Conservation (phyloP, 2,797 vertebrate species). For the Eutrigla gurnardus region DNA sequence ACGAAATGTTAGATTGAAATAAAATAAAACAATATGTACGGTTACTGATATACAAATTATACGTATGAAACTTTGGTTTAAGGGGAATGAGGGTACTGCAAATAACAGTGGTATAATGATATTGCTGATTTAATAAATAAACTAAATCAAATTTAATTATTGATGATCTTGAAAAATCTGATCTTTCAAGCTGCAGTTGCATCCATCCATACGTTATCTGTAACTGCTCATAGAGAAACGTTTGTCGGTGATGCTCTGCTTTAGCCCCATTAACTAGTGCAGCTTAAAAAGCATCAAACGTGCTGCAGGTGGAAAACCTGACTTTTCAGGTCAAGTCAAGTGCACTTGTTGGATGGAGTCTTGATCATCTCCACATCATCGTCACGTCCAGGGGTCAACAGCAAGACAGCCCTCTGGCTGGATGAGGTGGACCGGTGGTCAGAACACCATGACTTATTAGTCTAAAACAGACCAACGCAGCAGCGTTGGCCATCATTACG, state of each 20-base stretch:
- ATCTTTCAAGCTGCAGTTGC: background rate
- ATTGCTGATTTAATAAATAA: background rate
- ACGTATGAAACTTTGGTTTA: background rate
- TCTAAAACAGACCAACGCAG: slow-evolving; percentile 2
- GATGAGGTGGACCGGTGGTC: slow-evolving; percentile 11
- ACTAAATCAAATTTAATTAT: background rate
- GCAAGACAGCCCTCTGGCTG: slow-evolving; percentile 7
- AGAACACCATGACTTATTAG: slow-evolving; percentile 8
- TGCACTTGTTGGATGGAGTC: background rate
- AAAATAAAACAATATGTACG: background rate
- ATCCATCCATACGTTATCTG: too few species aligned
- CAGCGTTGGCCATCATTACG: background rate
- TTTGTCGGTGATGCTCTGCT: background rate
- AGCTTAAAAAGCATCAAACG: background rate
- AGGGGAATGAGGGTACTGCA: background rate
- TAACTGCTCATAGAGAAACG: too few species aligned
- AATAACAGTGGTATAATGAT: background rate
- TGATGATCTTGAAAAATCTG: background rate
- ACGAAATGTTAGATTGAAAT: background rate
- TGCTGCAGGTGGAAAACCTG: background rate
- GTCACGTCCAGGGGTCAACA: slow-evolving; percentile 13
- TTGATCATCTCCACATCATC: slow-evolving; percentile 23
- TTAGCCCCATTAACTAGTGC: background rate
- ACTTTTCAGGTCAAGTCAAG: background rate
- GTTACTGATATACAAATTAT: background rate